Conservation (phyloP, 1,140 invertebrate genomes). For the Oedothorax gibbosus region DNA sequence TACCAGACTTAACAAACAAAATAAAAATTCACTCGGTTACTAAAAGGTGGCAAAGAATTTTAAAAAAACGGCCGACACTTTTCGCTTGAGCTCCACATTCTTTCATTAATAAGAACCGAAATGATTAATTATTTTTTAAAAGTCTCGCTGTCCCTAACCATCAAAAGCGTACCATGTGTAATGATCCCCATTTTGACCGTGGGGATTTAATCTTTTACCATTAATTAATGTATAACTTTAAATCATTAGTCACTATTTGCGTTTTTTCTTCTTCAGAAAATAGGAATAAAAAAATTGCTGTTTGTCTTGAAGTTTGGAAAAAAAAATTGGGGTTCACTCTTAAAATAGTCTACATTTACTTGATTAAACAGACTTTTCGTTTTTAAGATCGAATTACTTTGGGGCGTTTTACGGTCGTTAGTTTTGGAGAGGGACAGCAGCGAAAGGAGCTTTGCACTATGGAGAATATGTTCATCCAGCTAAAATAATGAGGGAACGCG, state of each 20-base stretch:
- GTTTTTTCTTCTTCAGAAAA: neutral
- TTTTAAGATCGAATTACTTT: constrained; percentile 21
- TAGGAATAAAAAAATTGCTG: neutral
- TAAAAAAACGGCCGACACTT: too few relatives aligned
- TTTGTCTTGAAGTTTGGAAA: neutral
- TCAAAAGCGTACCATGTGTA: constrained; percentile 39
- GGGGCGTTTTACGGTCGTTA: constrained; percentile 42
- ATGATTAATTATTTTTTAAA: constrained; percentile 50
- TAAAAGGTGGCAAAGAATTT: too few relatives aligned
- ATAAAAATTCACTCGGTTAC: too few relatives aligned
- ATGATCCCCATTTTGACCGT: constrained; percentile 30
- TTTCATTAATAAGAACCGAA: constrained; percentile 33
- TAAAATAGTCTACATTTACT: constrained; percentile 33
- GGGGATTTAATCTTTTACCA: constrained; percentile 28
- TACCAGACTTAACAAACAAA: too few relatives aligned
- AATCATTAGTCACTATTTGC: constrained; percentile 40
- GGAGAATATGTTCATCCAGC: constrained; percentile 8
- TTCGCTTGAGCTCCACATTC: neutral
- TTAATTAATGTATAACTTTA: constrained; percentile 46
- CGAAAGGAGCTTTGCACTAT: constrained; percentile 4
- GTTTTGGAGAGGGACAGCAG: constrained; percentile 14
- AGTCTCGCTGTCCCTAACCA: constrained; percentile 18
- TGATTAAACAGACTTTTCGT: constrained; percentile 24
- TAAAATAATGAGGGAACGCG: neutral
- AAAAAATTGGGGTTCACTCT: neutral